These are phyloP conservation scores for Leucoraja erinaceus DNA, from an alignment of 2,113 vertebrate genomes.

Conservation along the genomic window DNA sequence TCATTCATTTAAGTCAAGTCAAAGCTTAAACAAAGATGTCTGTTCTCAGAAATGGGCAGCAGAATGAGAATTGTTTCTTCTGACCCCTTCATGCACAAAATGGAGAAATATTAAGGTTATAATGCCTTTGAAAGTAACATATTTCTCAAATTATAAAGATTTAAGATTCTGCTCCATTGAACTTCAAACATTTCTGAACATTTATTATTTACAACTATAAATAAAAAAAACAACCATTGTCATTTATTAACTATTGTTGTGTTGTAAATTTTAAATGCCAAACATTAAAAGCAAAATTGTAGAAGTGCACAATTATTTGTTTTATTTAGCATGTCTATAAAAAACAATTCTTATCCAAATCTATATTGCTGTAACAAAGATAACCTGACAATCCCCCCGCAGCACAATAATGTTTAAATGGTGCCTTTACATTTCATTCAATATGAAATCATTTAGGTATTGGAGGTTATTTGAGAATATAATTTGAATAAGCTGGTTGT, in stretches of 20 bases:
- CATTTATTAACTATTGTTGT: background rate
- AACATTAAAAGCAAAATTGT: background rate
- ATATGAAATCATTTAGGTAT: background rate
- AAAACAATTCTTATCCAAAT: background rate
- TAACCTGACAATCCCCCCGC: background rate
- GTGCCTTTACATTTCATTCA: background rate
- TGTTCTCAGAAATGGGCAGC: constrained; percentile 61
- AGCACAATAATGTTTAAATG: background rate
- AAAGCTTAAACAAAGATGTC: constrained; percentile 81
- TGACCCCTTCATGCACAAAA: background rate
- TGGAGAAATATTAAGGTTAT: background rate
- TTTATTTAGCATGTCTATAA: background rate
- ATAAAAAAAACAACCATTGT: background rate
- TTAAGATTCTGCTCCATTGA: background rate
- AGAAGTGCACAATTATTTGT: background rate
- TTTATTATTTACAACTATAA: constrained; percentile 11
- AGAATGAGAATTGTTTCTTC: constrained; percentile 49
- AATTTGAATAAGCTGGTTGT: background rate
- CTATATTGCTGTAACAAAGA: background rate
- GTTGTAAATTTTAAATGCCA: background rate
- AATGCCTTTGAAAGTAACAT: background rate
- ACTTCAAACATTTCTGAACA: background rate
- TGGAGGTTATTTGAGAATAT: background rate
- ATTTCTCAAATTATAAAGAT: background rate
- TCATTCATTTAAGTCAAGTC: constrained; percentile 74